Evolutionary conservation across 1,140 invertebrate species (phyloP).

Genomic region (Drosophila carrolli): DNA sequence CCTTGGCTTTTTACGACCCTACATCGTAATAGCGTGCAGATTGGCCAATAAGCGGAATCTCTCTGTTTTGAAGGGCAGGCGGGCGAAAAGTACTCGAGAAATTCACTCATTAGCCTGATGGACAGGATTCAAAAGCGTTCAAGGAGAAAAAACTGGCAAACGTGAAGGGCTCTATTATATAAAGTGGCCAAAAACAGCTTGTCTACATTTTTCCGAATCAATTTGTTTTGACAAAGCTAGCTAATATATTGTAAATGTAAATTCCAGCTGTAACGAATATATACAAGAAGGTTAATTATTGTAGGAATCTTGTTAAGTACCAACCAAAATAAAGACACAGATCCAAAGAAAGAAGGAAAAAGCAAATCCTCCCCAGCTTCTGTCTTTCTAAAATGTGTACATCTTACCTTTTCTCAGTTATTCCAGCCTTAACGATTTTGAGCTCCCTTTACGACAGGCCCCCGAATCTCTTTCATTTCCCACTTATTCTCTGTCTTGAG

Average conservation of each 20-base stretch:
- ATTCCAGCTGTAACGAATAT: too few relatives aligned
- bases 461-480: conserved; percentile 5
- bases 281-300: too few relatives aligned
- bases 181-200: too few relatives aligned
- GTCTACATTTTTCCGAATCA: too few relatives aligned
- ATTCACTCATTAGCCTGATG: conserved; percentile 32
- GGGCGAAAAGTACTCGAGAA: conserved; percentile 16
- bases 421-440: neutral
- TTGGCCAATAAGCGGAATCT: conserved; percentile 43
- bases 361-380: neutral
- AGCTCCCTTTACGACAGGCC: conserved; percentile 12
- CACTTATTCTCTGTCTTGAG: conserved; percentile 3
- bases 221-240: too few relatives aligned
- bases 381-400: neutral
- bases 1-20: conserved; percentile 53
- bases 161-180: too few relatives aligned
- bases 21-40: conserved; percentile 61
- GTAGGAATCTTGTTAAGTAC: too few relatives aligned
- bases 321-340: too few relatives aligned
- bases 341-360: neutral
- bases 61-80: neutral
- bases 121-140: conserved; percentile 4
- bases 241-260: too few relatives aligned
- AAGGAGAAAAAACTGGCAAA: neutral
- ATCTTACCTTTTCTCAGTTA: neutral